Percentiles rank a stretch among this genome's conserved stretches.
Conservation (phyloP, 1,140 invertebrate genomes). For the Orussus abietinus region DNA sequence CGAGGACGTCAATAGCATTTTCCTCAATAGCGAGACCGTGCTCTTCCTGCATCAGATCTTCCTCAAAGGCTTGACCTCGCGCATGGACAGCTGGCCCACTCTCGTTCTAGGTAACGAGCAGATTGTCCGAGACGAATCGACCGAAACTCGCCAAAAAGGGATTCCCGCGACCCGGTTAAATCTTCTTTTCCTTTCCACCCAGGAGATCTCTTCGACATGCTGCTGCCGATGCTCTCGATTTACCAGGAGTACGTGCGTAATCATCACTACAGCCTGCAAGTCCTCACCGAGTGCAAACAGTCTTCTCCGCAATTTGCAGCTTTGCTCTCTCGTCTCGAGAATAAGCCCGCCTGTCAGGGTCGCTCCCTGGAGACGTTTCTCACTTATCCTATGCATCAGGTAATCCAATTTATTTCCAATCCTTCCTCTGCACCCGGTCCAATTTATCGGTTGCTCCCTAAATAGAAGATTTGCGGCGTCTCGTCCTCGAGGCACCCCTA, state of each 20-base stretch:
- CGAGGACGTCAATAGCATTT: slow-evolving; percentile 94
- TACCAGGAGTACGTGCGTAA: slow-evolving; percentile 94
- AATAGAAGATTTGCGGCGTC: no score
- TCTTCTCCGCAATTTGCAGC: slow-evolving; percentile 72
- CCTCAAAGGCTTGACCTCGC: slow-evolving; percentile 85
- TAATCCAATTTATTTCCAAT: slow-evolving; percentile 40
- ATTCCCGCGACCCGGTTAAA: no score
- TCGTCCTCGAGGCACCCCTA: no score
- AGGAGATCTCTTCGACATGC: slow-evolving; percentile 92
- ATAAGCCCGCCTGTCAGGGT: slow-evolving; percentile 81
- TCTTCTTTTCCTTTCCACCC: slow-evolving; percentile 36
- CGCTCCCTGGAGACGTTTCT: slow-evolving; percentile 85
- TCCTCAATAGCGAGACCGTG: slow-evolving; percentile 90
- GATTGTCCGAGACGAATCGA: no score
- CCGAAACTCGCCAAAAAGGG: no score
- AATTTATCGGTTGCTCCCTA: no score
- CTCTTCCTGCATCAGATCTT: slow-evolving; percentile 95
- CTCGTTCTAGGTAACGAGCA: slow-evolving; percentile 72
- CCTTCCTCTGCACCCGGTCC: neutral
- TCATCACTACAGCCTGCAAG: slow-evolving; percentile 92
- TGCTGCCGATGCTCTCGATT: slow-evolving; percentile 89
- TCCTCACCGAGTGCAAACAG: slow-evolving; percentile 91
- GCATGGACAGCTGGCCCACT: slow-evolving; percentile 91
- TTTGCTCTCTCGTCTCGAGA: slow-evolving; percentile 78
- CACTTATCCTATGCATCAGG: slow-evolving; percentile 95